Conservation (phyloP, 2,113 vertebrate species). For the Loxodonta africana region DNA sequence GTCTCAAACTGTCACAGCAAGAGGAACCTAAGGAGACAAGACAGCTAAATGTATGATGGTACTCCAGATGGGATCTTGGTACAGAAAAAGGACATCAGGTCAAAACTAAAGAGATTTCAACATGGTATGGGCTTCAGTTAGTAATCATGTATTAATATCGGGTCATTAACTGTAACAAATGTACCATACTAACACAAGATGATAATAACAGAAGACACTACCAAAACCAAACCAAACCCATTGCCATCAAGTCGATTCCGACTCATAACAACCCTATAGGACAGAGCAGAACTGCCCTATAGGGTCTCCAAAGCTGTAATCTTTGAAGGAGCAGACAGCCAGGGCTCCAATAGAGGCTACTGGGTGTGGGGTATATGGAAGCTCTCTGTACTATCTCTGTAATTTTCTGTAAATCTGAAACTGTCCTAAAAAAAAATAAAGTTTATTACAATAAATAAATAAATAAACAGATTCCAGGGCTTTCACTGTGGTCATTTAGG, state of each 20-base stretch:
- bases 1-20: neutral
- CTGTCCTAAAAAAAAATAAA: conserved; percentile 47
- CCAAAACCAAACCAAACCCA: too few relatives aligned
- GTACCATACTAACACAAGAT: neutral
- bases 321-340: too few relatives aligned
- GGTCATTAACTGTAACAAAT: neutral
- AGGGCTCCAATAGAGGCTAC: too few relatives aligned
- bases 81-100: neutral
- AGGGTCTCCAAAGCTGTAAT: too few relatives aligned
- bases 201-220: neutral
- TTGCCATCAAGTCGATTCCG: too few relatives aligned
- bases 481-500: conserved; percentile 66
- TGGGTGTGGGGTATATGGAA: neutral
- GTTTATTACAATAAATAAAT: neutral
- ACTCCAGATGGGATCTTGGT: neutral
- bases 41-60: neutral
- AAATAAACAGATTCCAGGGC: conserved; percentile 14
- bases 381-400: neutral
- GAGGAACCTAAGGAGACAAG: neutral
- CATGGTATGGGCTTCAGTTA: neutral
- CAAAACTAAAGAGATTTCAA: neutral
- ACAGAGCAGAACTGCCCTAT: too few relatives aligned
- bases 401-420: conserved; percentile 36
- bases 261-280: too few relatives aligned
- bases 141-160: too few relatives aligned